Percentiles rank a stretch among this genome's conserved stretches.
Conservation (phyloP, 2,113 vertebrate genomes). For the Gulo gulo region DNA sequence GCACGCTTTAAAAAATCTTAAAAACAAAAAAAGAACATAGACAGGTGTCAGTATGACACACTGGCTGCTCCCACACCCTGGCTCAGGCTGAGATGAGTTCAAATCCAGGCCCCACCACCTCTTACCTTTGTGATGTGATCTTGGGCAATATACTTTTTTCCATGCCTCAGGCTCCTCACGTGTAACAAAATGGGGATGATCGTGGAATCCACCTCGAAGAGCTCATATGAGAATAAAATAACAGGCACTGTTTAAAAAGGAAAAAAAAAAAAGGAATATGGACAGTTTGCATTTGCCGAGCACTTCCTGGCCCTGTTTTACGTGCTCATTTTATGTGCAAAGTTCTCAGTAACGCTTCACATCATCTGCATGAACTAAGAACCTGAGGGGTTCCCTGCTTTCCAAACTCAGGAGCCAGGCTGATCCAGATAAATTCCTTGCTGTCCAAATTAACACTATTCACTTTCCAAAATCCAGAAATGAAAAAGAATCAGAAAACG, state of each 20-base stretch:
- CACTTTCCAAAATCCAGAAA: slow-evolving; percentile 13
- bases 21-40: not conserved
- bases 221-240: not conserved
- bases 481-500: not conserved
- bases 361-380: not conserved
- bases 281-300: not conserved
- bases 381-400: not conserved
- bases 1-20: not conserved
- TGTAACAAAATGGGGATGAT: no score
- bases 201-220: not conserved
- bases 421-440: not conserved
- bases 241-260: not conserved
- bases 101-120: not conserved
- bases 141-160: not conserved
- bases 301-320: not conserved
- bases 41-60: no score
- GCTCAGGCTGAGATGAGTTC: not conserved
- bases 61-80: not conserved
- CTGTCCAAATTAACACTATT: not conserved
- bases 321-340: not conserved
- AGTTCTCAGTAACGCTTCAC: not conserved
- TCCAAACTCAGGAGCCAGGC: not conserved
- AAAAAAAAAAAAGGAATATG: not conserved
- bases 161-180: not conserved
- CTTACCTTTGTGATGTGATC: not conserved